phyloP scores from a whole-genome alignment of 2,113 vertebrate species.

The Heterotilapia buettikoferi region DNA sequence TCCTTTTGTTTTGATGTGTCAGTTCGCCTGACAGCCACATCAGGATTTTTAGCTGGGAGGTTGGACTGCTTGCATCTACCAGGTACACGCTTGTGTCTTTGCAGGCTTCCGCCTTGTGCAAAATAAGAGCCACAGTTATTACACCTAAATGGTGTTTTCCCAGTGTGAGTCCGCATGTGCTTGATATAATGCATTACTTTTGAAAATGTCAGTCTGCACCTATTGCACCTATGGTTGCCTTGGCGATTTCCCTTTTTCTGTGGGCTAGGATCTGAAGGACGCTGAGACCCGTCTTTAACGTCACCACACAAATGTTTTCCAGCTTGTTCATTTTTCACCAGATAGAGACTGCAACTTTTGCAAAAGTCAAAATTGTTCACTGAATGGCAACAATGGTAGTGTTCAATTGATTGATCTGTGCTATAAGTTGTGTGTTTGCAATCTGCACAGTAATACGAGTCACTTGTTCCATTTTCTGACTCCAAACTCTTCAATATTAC shows the following conservation, averaged over 20 bases:
- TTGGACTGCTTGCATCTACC: constrained; percentile 26
- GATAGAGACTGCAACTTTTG: constrained; percentile 49
- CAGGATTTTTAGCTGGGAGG: background rate
- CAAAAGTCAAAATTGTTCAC: constrained; percentile 47
- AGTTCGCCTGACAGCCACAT: background rate
- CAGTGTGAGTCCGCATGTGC: constrained; percentile 64
- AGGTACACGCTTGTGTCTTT: constrained; percentile 38
- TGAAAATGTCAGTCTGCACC: constrained; percentile 47
- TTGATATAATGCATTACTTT: constrained; percentile 6
- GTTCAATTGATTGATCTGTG: constrained; percentile 63
- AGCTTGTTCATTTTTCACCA: constrained; percentile 12
- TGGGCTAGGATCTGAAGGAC: background rate
- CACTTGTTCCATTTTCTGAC: background rate
- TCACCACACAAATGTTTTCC: constrained; percentile 45
- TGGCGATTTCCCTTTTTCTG: background rate
- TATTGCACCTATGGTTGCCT: constrained; percentile 26
- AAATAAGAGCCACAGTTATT: constrained; percentile 62
- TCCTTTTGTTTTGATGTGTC: background rate
- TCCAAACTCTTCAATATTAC: constrained; percentile 54
- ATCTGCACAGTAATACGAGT: constrained; percentile 42
- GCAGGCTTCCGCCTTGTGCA: constrained; percentile 28
- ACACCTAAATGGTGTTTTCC: constrained; percentile 61
- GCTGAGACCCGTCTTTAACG: background rate
- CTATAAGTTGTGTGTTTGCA: constrained; percentile 45
- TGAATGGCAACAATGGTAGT: constrained; percentile 54